Percentiles rank a stretch among this genome's conserved stretches.
These are phyloP conservation scores for Girardia tigrina DNA, from an alignment of 2,888 invertebrate species.

Conservation along the genomic window DNA sequence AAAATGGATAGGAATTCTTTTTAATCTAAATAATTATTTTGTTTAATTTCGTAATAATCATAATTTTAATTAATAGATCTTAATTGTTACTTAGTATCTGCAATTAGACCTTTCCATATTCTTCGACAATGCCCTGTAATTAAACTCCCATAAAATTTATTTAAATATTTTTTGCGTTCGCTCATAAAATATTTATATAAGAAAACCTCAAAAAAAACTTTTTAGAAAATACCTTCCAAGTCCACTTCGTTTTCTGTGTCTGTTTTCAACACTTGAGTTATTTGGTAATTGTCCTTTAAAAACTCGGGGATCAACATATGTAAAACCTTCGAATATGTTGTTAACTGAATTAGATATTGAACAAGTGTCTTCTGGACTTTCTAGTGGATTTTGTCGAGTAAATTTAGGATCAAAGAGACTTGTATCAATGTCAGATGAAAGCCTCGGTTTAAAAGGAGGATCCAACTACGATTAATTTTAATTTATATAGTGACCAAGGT, in stretches of 20 bases:
- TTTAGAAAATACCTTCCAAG: neutral
- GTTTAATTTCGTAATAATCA: no score
- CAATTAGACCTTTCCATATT: no score
- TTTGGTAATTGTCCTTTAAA: conserved; percentile 9
- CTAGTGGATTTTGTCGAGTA: conserved; percentile 35
- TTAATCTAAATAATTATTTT: no score
- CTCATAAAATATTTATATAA: no score
- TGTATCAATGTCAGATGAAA: conserved; percentile 49
- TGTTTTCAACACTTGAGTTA: neutral
- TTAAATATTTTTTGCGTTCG: no score
- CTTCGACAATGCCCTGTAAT: no score
- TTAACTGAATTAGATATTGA: conserved; percentile 18
- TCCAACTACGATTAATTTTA: conserved; percentile 66
- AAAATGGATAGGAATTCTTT: no score
- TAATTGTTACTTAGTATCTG: no score
- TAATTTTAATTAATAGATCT: no score
- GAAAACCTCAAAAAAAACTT: no score
- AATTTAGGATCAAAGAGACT: conserved; percentile 36
- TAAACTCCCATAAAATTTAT: no score
- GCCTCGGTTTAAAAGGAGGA: conserved; percentile 83
- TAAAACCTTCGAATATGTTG: conserved; percentile 65
- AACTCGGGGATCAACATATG: conserved; percentile 68
- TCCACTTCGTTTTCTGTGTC: neutral
- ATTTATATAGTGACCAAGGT: no score
- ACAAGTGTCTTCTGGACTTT: conserved; percentile 34